Base-by-base conservation (phyloP, 2,888 invertebrate species). In the Lasioglossum vierecki region DNA sequence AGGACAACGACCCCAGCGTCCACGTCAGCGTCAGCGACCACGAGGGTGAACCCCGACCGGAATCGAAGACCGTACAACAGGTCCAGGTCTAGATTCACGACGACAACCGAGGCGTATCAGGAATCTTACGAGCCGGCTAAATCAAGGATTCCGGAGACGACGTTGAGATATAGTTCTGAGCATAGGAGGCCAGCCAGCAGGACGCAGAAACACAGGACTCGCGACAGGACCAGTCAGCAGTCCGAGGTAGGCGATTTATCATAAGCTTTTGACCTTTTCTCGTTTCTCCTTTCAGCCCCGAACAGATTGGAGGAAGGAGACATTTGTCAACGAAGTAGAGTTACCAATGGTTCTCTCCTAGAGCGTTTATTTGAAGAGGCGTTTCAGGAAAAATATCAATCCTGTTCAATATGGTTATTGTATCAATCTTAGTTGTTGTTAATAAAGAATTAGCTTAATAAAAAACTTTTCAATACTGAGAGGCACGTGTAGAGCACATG, bases 61-160 rank as follows among this genome's bases (percentile, higher is more conserved):
- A 87, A 91, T 8, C 90, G 94, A 79, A 91, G 94, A 87, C 94
- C 94, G 30, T 91, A 92, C 41, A 93, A 91, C 46, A 92, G 95
- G 84, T 92, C 94, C 13, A 93, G 93, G 83, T 93, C 94, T 8
- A 92, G 92, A 15, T 90, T 85, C 77, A 89, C 90, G 9, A 92
- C 94, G 4, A 94, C 94, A 2, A 94, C 95, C 8, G 94, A 95
- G 74, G 92, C 93, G n/a, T 94, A 94, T 79, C 87, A 83, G 1
- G 93, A 94, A 44, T 88, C 93, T 5, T 94, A 95, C 85, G 94
- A 95, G 30, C 92, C 94, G 13, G 93, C 93, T 3, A 94, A 91
- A 84, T 87, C 91, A 1, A 94, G 89, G 76, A 84, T 88, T n/a
- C 80, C 92, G 3, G 93, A 90, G 22, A 93, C 93, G 0, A 93